Base-by-base conservation (phyloP, 2,113 vertebrate species). In the Nymphicus hollandicus region DNA sequence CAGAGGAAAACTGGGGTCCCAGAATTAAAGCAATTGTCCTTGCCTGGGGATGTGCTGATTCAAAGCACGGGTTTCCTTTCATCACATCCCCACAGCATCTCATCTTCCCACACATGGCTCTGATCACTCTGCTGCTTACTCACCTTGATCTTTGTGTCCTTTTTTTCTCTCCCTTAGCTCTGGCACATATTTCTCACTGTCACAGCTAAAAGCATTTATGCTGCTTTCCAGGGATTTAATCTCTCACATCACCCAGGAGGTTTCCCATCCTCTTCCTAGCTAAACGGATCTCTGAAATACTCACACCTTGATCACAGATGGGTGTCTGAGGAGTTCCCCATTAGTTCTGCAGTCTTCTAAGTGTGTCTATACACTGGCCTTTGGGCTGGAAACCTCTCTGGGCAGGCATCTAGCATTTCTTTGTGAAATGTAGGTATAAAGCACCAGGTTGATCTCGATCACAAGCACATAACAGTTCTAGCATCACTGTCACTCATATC, bases 31-130 rank as follows among this genome's bases (percentile, higher is more conserved):
- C 23, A 4, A 7, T 65, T 0, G 1, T 68, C 31, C 39, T 60
- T 74, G 29, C 66, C 49, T 44, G 66, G 16, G 46, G 24, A 69
- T 2, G 9, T 47, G 66, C 29, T 43, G 37, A 69, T 72, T 79
- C 53, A 83, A 63, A 87, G 20, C 28, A 14, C n/a, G 16, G 10
- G 13, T 43, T 80, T 87, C 66, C 19, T 66, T 70, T 33, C 1
- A 0, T 60, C 9, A 1, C 31, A 39, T 31, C 17, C 2, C 1
- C 37, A 23, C 10, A 68, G 28, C 20, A 28, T 14, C 37, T 63
- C n/a, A 23, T 55, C 37, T 86, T 82, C 58, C 31, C 0, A 0
- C 28, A 25, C 18, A 18, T 1, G 2, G 9, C 22, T 58, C 33
- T 1, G 1, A 25, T 72, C 3, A 1, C 33, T 49, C 64, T 82